Evolutionary conservation across 2,888 invertebrate genomes (phyloP).

Genomic region (Drosophila anomalata): DNA sequence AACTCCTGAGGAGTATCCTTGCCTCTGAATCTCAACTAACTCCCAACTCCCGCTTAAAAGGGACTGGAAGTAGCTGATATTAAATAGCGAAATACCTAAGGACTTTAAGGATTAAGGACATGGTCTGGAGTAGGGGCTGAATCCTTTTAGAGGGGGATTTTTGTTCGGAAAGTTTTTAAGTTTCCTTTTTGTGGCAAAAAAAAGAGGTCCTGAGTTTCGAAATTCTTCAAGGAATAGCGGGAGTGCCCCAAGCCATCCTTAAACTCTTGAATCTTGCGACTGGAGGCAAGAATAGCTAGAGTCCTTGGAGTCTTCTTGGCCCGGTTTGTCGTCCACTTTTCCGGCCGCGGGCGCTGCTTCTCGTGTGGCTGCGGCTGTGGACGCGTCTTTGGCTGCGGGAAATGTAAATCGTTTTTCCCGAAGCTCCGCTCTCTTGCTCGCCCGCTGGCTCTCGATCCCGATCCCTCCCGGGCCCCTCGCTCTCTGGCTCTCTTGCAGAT

Average conservation of each 20-base stretch:
- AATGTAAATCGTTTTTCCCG: constrained; percentile 48
- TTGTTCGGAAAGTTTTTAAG: no score
- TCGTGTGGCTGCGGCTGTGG: constrained; percentile 20
- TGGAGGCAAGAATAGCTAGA: neutral
- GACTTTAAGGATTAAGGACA: no score
- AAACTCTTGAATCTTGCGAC: neutral
- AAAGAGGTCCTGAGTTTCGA: no score
- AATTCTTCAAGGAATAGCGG: neutral
- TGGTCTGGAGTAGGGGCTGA: no score
- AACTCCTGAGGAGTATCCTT: no score
- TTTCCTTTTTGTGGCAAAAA: no score
- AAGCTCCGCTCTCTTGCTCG: constrained; percentile 62
- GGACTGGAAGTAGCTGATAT: no score
- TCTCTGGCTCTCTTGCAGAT: neutral
- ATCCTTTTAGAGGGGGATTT: no score
- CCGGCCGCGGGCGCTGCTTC: constrained; percentile 21
- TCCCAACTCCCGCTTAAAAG: no score
- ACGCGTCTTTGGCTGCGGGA: constrained; percentile 1
- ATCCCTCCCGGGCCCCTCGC: neutral
- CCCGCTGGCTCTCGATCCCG: neutral
- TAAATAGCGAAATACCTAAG: no score
- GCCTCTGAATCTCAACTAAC: no score
- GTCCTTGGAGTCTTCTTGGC: neutral
- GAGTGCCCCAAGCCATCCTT: neutral
- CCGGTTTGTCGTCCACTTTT: constrained; percentile 11